Evolutionary conservation across 2,113 vertebrate species (phyloP), one percentile per base, ranked within the genome.

Genomic region (Ramphastos sulfuratus): DNA sequence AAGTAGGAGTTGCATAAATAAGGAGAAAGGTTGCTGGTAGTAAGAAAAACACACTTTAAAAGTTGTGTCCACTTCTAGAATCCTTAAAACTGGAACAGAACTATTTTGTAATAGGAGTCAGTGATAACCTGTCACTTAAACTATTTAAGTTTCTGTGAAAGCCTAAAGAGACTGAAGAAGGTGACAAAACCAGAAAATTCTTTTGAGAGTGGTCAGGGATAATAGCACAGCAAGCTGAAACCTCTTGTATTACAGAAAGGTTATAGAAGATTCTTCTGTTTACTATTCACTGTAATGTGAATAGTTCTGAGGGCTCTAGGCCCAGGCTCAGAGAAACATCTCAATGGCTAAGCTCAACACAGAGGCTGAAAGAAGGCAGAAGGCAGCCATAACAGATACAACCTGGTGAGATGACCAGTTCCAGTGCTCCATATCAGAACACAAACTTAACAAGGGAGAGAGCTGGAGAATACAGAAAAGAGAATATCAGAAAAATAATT

Each of bases 311-410:
- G 74, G 21, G 7, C 31, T 70, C 28, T 20, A 31, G 33, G 33
- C 42, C 71, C 24, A 71, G 27, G 27, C 33, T 86, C 37, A 15
- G 31, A 80, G 75, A 46, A 92, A 14, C 31, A 4, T 56, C 52
- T 78, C 31, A 0, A 0, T 60, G 35, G 46, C 60, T 42, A 24
- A 80, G 59, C 42, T 66, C 30, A 63, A 0, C 0, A 0, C 3
- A 7, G 10, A 61, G 55, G 15, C 44, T 81, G 44, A 54, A 65
- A 54, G 48, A 48, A 42, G 48, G 37, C 35, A 60, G 65, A 71
- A 67, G 58, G 59, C 50, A 67, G 33, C 15, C 37, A 7, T 0
- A 1, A 7, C 14, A 42, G 24, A 74, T 64, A 25, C 1, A 56
- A 31, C 16, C 58, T 2, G 2, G 12, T 69, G 23, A 76, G 17